A percentile compares a stretch with the other conserved stretches of the same genome.
Evolutionary conservation across 2,113 vertebrate genomes (phyloP).

Genomic region (Ochotona princeps): DNA sequence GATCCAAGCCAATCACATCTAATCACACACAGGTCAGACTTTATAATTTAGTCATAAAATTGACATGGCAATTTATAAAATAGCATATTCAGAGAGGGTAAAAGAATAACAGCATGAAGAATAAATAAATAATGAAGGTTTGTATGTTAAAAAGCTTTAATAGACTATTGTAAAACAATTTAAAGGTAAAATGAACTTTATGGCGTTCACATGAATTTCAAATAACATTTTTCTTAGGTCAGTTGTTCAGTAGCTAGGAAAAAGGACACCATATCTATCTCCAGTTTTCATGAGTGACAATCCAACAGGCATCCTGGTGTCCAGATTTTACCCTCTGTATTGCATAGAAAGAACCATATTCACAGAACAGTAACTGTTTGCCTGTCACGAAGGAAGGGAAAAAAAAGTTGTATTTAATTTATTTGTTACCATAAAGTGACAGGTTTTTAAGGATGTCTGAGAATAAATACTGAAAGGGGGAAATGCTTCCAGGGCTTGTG

Average conservation of each 20-base stretch:
- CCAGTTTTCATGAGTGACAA: neutral
- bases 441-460: neutral
- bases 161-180: slow-evolving; percentile 44
- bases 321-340: neutral
- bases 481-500: neutral
- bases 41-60: slow-evolving; percentile 8
- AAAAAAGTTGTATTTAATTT: neutral
- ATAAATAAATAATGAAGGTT: neutral
- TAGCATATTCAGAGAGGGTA: neutral
- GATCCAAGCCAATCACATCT: neutral
- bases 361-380: neutral
- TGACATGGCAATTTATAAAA: neutral
- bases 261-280: neutral
- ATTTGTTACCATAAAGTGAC: neutral
- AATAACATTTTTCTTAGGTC: neutral
- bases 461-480: neutral
- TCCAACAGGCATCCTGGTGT: neutral
- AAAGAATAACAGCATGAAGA: neutral
- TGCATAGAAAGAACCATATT: neutral
- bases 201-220: slow-evolving; percentile 9
- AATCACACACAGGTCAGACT: neutral
- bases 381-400: neutral
- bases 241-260: neutral
- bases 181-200: slow-evolving; percentile 44
- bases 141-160: neutral